Percentiles rank a stretch among this genome's conserved stretches.
Conservation (phyloP, 2,113 vertebrate genomes). For the Corythornis madagascariensis region DNA sequence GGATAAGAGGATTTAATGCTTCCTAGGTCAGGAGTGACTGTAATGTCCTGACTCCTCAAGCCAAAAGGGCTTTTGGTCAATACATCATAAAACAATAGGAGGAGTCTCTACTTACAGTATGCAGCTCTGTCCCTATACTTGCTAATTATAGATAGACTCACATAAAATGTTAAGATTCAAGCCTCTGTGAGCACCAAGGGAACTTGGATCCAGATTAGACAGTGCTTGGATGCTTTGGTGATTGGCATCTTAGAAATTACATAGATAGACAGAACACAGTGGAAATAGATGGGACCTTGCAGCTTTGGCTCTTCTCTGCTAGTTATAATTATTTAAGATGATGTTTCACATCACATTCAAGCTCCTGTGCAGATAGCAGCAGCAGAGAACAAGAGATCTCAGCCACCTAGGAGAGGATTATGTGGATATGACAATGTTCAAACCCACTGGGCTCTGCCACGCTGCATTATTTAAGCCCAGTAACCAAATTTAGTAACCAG, state of each 20-base stretch:
- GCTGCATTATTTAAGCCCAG: conserved; percentile 72
- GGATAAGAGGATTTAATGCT: not conserved
- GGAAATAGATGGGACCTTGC: conserved; percentile 62
- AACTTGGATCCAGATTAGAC: not conserved
- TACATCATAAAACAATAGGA: not conserved
- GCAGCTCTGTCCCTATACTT: not conserved
- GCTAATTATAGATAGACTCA: not conserved
- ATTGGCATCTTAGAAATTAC: conserved; percentile 59
- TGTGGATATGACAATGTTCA: conserved; percentile 64
- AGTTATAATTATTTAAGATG: conserved; percentile 70
- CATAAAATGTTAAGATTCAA: conserved; percentile 1
- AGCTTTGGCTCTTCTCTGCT: conserved; percentile 62
- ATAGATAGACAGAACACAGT: conserved; percentile 39
- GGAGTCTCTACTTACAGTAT: not conserved
- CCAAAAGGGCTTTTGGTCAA: not conserved
- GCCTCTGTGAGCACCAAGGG: not conserved
- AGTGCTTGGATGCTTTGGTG: conserved; percentile 54
- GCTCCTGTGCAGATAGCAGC: conserved; percentile 38
- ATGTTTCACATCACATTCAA: conserved; percentile 62
- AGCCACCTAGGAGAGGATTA: conserved; percentile 64
- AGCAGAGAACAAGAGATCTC: conserved; percentile 41
- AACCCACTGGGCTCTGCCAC: conserved; percentile 68
- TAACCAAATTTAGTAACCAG: conserved; percentile 71
- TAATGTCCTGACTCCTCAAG: not conserved
- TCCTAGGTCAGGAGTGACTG: not conserved